These are phyloP conservation scores for Metacarcinus magister DNA, from an alignment of 2,888 invertebrate species.

Conservation along the genomic window DNA sequence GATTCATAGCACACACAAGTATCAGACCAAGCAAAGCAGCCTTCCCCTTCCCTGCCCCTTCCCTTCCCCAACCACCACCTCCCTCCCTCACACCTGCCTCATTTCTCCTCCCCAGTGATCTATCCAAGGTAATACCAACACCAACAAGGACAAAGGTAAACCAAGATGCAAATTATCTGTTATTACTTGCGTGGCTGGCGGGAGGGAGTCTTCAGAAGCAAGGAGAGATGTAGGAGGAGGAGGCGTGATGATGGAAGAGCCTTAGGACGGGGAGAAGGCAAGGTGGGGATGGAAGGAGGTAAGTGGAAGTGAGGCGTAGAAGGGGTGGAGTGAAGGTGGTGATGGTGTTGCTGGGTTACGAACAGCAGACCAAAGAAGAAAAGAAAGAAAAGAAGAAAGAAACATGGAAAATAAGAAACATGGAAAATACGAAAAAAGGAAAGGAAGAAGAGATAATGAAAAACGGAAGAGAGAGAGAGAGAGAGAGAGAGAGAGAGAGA, in stretches of 20 bases:
- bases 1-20: too few species aligned
- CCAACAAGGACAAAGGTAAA: not conserved
- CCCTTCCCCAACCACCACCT: not conserved
- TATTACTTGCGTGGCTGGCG: not conserved
- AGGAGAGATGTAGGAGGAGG: not conserved
- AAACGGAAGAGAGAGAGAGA: too few species aligned
- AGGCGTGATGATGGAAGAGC: not conserved
- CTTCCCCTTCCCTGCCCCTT: not conserved
- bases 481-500: too few species aligned
- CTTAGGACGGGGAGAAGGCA: not conserved
- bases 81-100: not conserved
- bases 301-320: not conserved
- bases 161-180: conserved; percentile 31
- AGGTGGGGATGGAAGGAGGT: not conserved
- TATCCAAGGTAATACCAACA: not conserved
- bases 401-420: not conserved
- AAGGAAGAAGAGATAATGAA: not conserved
- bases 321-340: not conserved
- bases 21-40: too few species aligned
- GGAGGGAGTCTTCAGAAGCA: conserved; percentile 10
- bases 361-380: not conserved
- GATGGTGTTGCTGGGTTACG: not conserved
- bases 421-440: not conserved
- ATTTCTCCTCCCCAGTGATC: not conserved
- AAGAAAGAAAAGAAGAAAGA: not conserved